Conservation (phyloP, 2,113 vertebrate species). For the Oryzias celebensis region DNA sequence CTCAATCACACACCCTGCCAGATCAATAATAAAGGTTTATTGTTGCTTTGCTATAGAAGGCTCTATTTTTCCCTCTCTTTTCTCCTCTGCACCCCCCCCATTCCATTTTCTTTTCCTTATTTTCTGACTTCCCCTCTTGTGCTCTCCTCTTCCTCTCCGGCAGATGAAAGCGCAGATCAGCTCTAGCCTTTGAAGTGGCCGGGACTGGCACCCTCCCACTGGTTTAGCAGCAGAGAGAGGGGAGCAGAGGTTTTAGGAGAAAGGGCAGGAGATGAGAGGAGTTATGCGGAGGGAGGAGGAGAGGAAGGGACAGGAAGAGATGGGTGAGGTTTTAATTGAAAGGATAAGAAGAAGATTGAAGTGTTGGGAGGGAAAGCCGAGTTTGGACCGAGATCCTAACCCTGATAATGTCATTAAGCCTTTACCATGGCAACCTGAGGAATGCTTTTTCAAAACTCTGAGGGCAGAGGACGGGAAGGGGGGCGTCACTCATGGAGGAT, state of each 20-base stretch:
- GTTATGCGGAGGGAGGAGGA: slow-evolving; percentile 36
- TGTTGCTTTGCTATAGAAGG: slow-evolving; percentile 51
- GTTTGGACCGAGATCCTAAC: slow-evolving; percentile 52
- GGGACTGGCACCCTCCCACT: slow-evolving; percentile 67
- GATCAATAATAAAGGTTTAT: slow-evolving; percentile 68
- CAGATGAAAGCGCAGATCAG: slow-evolving; percentile 74
- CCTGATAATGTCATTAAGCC: slow-evolving; percentile 66
- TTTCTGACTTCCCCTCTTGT: slow-evolving; percentile 24
- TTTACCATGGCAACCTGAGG: slow-evolving; percentile 74
- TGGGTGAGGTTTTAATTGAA: slow-evolving; percentile 58
- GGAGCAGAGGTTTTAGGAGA: slow-evolving; percentile 64
- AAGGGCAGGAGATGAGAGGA: slow-evolving; percentile 66
- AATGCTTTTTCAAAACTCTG: slow-evolving; percentile 64
- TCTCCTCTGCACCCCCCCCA: slow-evolving; percentile 15
- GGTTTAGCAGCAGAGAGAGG: slow-evolving; percentile 58
- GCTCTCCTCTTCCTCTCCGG: slow-evolving; percentile 30
- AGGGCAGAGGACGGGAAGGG: slow-evolving; percentile 12
- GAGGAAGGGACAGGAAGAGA: slow-evolving; percentile 15
- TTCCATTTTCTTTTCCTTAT: slow-evolving; percentile 31
- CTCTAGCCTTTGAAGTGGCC: slow-evolving; percentile 70
- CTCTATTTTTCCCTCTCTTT: slow-evolving; percentile 37
- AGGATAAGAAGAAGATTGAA: slow-evolving; percentile 45
- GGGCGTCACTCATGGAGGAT: slow-evolving; percentile 19
- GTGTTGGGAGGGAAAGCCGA: slow-evolving; percentile 38
- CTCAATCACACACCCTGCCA: slow-evolving; percentile 50